Conservation (phyloP, 2,888 invertebrate genomes). For the Nephrotoma flavescens region DNA sequence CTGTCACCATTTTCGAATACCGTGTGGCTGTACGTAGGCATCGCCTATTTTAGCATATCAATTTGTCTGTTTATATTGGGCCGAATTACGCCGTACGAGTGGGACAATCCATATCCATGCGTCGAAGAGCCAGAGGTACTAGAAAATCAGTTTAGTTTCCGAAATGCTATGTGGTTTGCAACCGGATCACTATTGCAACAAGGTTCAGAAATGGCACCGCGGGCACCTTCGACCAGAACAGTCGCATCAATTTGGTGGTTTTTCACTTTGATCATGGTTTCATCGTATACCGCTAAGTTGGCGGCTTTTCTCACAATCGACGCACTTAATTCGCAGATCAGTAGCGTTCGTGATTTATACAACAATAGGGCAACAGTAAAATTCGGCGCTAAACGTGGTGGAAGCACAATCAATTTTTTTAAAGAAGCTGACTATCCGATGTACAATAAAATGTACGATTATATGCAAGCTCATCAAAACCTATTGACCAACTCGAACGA, state of each 20-base stretch:
- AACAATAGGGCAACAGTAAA: constrained; percentile 60
- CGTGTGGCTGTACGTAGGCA: constrained; percentile 74
- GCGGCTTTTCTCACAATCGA: constrained; percentile 83
- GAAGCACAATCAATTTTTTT: constrained; percentile 82
- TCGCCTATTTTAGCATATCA: constrained; percentile 67
- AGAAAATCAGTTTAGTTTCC: constrained; percentile 69
- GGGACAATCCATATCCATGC: constrained; percentile 78
- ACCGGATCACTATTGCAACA: constrained; percentile 74
- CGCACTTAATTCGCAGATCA: constrained; percentile 51
- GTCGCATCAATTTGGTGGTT: constrained; percentile 84
- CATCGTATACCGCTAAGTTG: constrained; percentile 80
- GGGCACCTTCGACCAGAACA: constrained; percentile 76
- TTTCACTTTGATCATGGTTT: constrained; percentile 61
- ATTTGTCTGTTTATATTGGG: constrained; percentile 64
- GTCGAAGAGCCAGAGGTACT: constrained; percentile 69
- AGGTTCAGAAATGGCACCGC: constrained; percentile 77
- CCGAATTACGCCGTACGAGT: constrained; percentile 70
- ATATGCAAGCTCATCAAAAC: constrained; percentile 55
- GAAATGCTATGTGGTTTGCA: constrained; percentile 81
- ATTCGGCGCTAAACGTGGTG: constrained; percentile 74
- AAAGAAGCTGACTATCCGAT: constrained; percentile 65
- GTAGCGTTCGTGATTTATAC: constrained; percentile 71
- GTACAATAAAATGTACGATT: constrained; percentile 67
- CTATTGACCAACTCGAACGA: constrained; percentile 35
- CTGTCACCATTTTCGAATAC: constrained; percentile 75